Percentiles rank a stretch among this genome's conserved stretches.
phyloP scores from a whole-genome alignment of 2,888 invertebrate genomes.

The Hirtodrosophila confusa region DNA sequence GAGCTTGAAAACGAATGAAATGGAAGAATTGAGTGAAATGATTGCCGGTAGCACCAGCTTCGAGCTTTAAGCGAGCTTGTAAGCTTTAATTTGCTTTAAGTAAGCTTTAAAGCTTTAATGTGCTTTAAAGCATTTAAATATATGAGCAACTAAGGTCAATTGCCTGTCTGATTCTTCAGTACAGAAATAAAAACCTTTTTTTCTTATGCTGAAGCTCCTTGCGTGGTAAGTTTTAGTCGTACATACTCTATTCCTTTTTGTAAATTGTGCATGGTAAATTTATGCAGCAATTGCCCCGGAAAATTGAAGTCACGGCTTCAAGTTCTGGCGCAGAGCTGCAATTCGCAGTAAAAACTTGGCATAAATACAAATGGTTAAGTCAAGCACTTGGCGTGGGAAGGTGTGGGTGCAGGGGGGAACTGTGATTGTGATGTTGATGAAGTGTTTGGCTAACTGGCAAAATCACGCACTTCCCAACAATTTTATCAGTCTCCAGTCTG shows the following conservation, averaged over 20 bases:
- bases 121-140: no score
- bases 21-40: no score
- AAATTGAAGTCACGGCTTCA: conserved; percentile 14
- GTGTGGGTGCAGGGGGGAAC: background rate
- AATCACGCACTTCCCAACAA: conserved; percentile 19
- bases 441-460: conserved; percentile 18
- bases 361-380: conserved; percentile 37
- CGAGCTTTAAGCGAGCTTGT: no score
- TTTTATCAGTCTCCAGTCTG: conserved; percentile 2
- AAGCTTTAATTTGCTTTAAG: no score
- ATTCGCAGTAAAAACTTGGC: conserved; percentile 34
- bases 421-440: conserved; percentile 25
- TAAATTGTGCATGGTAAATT: conserved; percentile 23
- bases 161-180: no score
- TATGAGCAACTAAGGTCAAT: no score
- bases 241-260: background rate
- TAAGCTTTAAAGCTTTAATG: no score
- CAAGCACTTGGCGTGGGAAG: conserved; percentile 14
- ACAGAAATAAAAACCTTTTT: background rate
- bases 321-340: conserved; percentile 27
- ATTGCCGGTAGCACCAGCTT: no score
- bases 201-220: no score
- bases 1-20: no score
- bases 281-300: conserved; percentile 22
- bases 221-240: background rate